phyloP scores from a whole-genome alignment of 2,888 invertebrate genomes.

The Polylopha cassiicola region DNA sequence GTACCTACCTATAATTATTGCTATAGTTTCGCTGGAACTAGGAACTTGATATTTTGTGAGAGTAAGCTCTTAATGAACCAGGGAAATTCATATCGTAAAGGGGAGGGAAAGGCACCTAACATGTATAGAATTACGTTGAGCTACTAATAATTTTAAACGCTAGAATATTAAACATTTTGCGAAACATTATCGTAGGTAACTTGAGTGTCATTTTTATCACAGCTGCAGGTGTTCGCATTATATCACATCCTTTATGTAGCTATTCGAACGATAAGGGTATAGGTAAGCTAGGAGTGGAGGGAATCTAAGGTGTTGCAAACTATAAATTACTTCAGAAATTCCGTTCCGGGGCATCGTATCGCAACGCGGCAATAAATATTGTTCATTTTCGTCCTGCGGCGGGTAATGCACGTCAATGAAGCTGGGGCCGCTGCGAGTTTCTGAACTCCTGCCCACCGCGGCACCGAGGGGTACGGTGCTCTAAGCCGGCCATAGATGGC shows the following conservation, averaged over 20 bases:
- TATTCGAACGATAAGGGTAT: constrained; percentile 11
- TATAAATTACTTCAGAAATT: constrained; percentile 69
- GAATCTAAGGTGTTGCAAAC: constrained; percentile 56
- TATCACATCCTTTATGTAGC: constrained; percentile 5
- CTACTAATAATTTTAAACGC: constrained; percentile 10
- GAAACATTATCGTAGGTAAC: background rate
- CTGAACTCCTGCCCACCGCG: too few species aligned
- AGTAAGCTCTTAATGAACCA: constrained; percentile 13
- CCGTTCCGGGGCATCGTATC: constrained; percentile 57
- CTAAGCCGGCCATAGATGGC: too few species aligned
- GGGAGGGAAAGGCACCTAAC: constrained; percentile 13
- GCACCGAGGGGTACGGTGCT: too few species aligned
- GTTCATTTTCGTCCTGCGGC: constrained; percentile 66
- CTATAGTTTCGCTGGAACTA: constrained; percentile 4
- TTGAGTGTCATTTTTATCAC: constrained; percentile 4
- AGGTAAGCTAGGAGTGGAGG: constrained; percentile 23
- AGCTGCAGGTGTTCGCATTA: constrained; percentile 7
- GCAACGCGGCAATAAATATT: constrained; percentile 64
- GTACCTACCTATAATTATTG: too few species aligned
- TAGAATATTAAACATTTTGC: too few species aligned
- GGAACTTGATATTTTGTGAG: constrained; percentile 16
- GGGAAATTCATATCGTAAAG: constrained; percentile 12
- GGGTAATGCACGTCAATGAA: constrained; percentile 57
- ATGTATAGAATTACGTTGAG: constrained; percentile 5
- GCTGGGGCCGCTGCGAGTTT: too few species aligned